Percentiles rank a stretch among this genome's conserved stretches.
Evolutionary conservation across 1,140 invertebrate genomes (phyloP).

Genomic region (Drosophila fuyamai): DNA sequence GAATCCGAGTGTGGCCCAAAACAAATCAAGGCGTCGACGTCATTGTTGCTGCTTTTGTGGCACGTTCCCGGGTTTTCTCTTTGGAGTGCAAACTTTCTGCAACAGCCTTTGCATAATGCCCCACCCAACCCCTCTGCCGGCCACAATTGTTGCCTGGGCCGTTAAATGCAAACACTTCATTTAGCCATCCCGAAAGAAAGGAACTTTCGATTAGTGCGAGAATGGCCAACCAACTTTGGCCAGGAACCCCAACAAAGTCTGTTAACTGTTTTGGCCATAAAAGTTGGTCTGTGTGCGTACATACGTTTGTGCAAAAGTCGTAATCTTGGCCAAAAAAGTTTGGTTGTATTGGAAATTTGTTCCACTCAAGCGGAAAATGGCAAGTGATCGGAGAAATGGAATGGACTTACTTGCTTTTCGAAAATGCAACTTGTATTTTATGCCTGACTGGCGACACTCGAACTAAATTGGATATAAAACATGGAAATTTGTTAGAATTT

Average conservation of each 20-base stretch:
- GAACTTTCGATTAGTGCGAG: slow-evolving; percentile 50
- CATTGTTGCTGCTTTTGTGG: slow-evolving; percentile 47
- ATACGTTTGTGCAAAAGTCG: not conserved
- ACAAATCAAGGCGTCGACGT: slow-evolving; percentile 59
- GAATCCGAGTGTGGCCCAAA: slow-evolving; percentile 31
- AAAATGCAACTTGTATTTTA: slow-evolving; percentile 32
- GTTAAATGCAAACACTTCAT: slow-evolving; percentile 64
- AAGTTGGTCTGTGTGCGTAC: slow-evolving; percentile 7
- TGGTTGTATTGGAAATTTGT: slow-evolving; percentile 3
- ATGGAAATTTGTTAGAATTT: too few relatives aligned
- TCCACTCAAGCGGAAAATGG: slow-evolving; percentile 29
- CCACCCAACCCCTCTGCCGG: not conserved
- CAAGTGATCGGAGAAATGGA: slow-evolving; percentile 17
- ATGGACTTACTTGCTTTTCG: slow-evolving; percentile 13
- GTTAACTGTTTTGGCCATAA: slow-evolving; percentile 40
- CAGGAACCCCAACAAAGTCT: slow-evolving; percentile 37
- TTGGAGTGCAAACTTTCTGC: slow-evolving; percentile 41
- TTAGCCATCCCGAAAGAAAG: slow-evolving; percentile 28
- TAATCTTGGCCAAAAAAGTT: slow-evolving; percentile 18
- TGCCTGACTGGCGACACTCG: slow-evolving; percentile 5
- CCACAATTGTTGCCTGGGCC: slow-evolving; percentile 37
- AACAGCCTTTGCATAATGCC: slow-evolving; percentile 50
- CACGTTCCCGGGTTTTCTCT: slow-evolving; percentile 27
- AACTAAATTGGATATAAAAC: not conserved
- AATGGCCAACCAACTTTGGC: slow-evolving; percentile 39